Conservation (phyloP, 2,113 vertebrate species). For the Ascaphus truei region DNA sequence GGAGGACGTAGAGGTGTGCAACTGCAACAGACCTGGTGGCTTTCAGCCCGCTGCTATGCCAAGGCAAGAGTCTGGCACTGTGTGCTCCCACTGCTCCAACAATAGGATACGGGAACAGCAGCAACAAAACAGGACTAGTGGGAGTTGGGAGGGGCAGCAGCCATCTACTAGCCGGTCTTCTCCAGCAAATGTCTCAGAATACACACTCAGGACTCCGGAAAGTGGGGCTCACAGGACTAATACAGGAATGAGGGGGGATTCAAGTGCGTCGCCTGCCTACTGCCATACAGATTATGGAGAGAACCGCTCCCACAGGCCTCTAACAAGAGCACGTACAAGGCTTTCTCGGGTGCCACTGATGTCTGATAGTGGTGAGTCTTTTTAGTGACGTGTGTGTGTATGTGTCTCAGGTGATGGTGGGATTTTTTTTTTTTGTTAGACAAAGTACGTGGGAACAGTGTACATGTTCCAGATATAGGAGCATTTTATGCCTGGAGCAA, state of each 20-base stretch:
- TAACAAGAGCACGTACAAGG: conserved; percentile 87
- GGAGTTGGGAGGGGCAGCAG: conserved; percentile 54
- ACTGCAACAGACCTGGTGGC: conserved; percentile 56
- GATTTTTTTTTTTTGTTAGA: too few species aligned
- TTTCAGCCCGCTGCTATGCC: conserved; percentile 46
- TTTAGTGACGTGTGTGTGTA: too few species aligned
- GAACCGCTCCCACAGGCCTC: conserved; percentile 78
- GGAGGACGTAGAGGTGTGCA: conserved; percentile 55
- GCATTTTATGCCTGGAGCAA: too few species aligned
- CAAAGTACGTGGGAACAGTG: too few species aligned
- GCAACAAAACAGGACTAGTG: conserved; percentile 57
- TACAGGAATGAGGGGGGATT: conserved; percentile 52
- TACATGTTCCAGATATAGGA: too few species aligned
- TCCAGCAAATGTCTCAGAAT: conserved; percentile 60
- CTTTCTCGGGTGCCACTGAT: conserved; percentile 79
- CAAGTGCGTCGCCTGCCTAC: conserved; percentile 46
- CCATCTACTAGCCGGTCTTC: conserved; percentile 62
- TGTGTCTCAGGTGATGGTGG: too few species aligned
- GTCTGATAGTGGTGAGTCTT: conserved; percentile 56
- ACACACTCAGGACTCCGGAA: conserved; percentile 67
- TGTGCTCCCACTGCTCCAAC: conserved; percentile 62
- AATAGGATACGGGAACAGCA: conserved; percentile 46
- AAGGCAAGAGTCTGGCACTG: conserved; percentile 49
- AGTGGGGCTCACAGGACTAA: conserved; percentile 32
- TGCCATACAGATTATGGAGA: conserved; percentile 56